Evolutionary conservation across 2,888 invertebrate species (phyloP), one percentile per base, ranked within the genome.

Genomic region (Luffia ferchaultella): DNA sequence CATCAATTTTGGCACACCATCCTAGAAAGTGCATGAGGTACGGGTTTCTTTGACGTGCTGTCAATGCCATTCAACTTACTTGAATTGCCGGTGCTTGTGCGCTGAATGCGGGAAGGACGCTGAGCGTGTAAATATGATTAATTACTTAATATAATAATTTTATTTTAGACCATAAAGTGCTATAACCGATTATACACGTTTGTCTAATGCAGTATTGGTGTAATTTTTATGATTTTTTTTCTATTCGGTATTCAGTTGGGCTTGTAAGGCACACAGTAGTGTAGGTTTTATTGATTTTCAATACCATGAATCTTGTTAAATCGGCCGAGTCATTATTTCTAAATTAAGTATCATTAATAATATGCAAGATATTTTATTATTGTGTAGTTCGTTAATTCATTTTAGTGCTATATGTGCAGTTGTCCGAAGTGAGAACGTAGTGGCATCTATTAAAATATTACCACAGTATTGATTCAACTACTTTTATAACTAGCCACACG

Each of bases 131-230:
- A 76, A 80, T 78, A 80, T 77, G 73, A 72, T 74, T 77, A 71
- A 77, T 76, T 78, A 80, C 76, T 73, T 73, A 72, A 73, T 79
- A 16, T 42, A 71, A 73, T 80, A 76, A 77, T 76, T 69, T 76
- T 77, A 76, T 76, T 74, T 73, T 80, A 79, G 77, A 76, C 68
- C 73, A 66, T 70, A 67, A 70, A 73, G 80, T 80, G 80, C 80
- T 80, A 78, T 77, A 77, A 73, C 70, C 69, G 70, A 72, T 67
- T 64, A 67, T 68, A 68, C 68, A 67, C n/a, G 66, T 62, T 43
- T 46, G 45, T 49, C 48, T 48, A 48, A 44, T 48, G 44, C 45
- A 41, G 44, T 48, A 30, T 42, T 46, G 46, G 46, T 45, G 42
- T 45, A 42, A 42, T 20, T 50, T 19, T 16, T 42, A 44, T 49